Evolutionary conservation across 2,888 invertebrate genomes (phyloP), one percentile per base, ranked within the genome.

Genomic region (Agrotis ipsilon): DNA sequence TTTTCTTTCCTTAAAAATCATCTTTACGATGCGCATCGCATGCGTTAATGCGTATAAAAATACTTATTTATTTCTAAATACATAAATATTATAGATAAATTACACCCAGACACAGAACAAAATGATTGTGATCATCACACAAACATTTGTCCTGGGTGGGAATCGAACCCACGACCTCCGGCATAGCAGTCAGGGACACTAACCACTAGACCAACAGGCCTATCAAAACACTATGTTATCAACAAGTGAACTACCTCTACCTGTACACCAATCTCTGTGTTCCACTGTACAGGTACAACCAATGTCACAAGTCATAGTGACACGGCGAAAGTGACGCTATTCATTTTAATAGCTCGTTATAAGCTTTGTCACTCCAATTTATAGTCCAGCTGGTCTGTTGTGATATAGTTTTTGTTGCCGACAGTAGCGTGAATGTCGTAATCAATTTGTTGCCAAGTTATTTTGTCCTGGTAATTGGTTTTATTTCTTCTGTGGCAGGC

Each of bases 301-400:
- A 87, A 85, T 87, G 84, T 82, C 81, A 76, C 81, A 71, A 83
- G 84, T 86, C 84, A 84, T 54, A 67, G 71, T 86, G 83, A 87
- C 83, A 68, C 57, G 60, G 83, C 87, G 86, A 90, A 89, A 90
- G 87, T 76, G 60, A 58, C 58, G 57, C 63, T 46, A 61, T 61
- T 62, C 63, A 61, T 4, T 73, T 64, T 77, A n/a, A 45, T 67
- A 27, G 64, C 54, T 73, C 19, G 43, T 78, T 84, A 64, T 80
- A 59, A 75, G 71, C 61, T 48, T 68, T 78, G 78, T 80, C 75
- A 74, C 55, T 74, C 21, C 57, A 73, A 82, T 81, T 78, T 78
- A 76, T 69, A n/a, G 63, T 46, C 54, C 45, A 68, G 48, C 49
- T 62, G 24, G n/a, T 14, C 32, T 61, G 52, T 68, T 70, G 62